Conservation (phyloP, 2,888 invertebrate genomes). For the Mongoloraphidia duomilia region DNA sequence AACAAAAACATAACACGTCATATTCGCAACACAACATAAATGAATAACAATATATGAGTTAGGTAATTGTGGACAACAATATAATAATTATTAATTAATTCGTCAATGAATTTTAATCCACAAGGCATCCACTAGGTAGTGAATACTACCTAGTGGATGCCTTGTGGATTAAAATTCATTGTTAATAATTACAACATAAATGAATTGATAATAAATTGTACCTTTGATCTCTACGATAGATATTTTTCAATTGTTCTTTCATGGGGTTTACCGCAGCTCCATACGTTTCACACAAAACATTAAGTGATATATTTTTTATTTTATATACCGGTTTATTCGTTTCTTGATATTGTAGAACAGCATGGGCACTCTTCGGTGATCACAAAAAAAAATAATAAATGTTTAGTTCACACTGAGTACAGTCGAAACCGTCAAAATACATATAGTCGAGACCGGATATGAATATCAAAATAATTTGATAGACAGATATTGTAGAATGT, state of each 20-base stretch:
- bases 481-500: no score
- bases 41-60: no score
- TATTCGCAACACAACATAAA: not conserved
- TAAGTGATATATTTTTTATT: conserved; percentile 83
- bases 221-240: conserved; percentile 70
- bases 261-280: conserved; percentile 79
- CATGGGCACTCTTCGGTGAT: conserved; percentile 59
- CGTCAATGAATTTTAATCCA: no score
- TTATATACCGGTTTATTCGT: conserved; percentile 85
- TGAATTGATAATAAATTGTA: conserved; percentile 17
- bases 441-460: no score
- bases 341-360: conserved; percentile 80
- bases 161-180: no score
- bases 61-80: no score
- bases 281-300: conserved; percentile 81
- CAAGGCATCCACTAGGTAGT: no score
- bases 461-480: not conserved
- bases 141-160: no score
- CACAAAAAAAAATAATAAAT: conserved; percentile 5
- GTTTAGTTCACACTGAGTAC: not conserved
- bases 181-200: not conserved
- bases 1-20: not conserved
- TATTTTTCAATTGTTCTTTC: conserved; percentile 78
- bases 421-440: no score
- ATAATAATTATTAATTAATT: no score